Base-by-base conservation (phyloP, 1,140 invertebrate genomes). In the Onthophagus taurus region DNA sequence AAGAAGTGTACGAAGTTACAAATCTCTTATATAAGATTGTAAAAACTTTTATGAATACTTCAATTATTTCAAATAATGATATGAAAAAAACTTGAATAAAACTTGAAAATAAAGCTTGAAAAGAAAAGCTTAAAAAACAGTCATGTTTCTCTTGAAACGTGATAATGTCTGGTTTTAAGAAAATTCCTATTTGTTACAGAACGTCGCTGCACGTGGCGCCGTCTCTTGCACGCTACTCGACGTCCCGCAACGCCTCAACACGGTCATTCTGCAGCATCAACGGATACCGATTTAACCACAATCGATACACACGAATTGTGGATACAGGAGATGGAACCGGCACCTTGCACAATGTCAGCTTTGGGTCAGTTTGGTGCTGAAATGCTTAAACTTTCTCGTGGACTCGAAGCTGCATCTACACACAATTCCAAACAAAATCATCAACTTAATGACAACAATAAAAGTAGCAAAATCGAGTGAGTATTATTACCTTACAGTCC, bases 331-430 rank as follows among this genome's bases (percentile, higher is more conserved):
- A 77, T 79, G 31, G 83, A 86, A 53, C 82, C 81, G 8, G 80
- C 80, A 39, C 81, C 82, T 7, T 84, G 80, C 49, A 80, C 83
- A 35, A 82, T 86, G 75, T 81, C 81, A 9, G 83, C 84, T 21
- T 68, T 88, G 49, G 83, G 85, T 60, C 81, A 83, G 54, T 86
- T 88, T 51, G 83, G 83, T 13, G 80, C 81, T 2, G 83, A 88
- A 67, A 85, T 88, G 82, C 69, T 87, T 37, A 80, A 83, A 50
- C 68, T 87, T 1, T 85, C 83, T 1, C 71, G 81, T 33, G 83
- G 83, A 29, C 67, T 87, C 37, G 82, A 85, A 65, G 76, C 68
- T 8, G 70, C 66, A 21, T 41, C 38, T 12, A 41, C 9, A 3
- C 6, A 26, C n/a, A 41, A 29, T 8, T 12, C 23, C 4, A 41